Conservation (phyloP, 2,888 invertebrate species). For the Acrobasis repandana region DNA sequence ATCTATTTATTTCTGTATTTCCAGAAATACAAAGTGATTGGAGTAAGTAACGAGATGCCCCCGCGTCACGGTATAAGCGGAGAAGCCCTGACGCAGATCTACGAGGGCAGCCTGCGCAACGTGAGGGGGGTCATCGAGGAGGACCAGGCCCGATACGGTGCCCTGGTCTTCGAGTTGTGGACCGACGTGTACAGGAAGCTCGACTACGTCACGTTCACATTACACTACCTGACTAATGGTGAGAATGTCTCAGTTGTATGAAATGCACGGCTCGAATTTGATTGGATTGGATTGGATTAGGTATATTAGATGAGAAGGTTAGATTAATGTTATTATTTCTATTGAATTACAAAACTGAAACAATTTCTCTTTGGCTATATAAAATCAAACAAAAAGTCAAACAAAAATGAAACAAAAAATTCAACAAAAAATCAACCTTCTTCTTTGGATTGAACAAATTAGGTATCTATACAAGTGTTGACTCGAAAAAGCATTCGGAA, state of each 20-base stretch:
- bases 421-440: no score
- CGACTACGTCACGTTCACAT: conserved; percentile 21
- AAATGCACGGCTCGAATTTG: no score
- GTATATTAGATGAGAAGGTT: no score
- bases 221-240: conserved; percentile 21
- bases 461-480: no score
- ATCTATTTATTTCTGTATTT: not conserved
- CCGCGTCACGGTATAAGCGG: not conserved
- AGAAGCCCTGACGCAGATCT: conserved; percentile 6
- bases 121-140: not conserved
- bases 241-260: not conserved
- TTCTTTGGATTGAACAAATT: no score
- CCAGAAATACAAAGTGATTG: conserved; percentile 10
- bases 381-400: no score
- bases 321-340: no score
- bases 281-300: no score
- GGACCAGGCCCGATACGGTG: not conserved
- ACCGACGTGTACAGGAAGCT: conserved; percentile 13
- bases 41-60: conserved; percentile 1
- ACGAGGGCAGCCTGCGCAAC: not conserved
- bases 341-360: no score
- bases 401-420: no score
- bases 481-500: no score
- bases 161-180: conserved; percentile 21
- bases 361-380: no score